Evolutionary conservation across 2,888 invertebrate species (phyloP).

Genomic region (Aleiodes leptofemur): DNA sequence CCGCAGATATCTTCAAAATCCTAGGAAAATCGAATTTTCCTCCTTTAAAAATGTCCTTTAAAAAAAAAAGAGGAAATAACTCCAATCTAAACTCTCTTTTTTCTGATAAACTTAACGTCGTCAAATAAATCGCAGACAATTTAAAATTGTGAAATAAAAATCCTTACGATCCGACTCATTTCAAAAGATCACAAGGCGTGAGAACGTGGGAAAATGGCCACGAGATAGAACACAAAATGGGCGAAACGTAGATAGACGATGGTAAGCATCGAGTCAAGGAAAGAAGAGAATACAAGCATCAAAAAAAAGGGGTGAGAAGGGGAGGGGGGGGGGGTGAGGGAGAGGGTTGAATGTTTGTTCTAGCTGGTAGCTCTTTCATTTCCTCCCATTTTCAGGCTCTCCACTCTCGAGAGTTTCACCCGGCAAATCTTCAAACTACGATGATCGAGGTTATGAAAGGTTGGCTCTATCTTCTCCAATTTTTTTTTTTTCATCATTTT

Average conservation of each 20-base stretch:
- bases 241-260: slow-evolving; percentile 21
- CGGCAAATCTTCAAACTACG: slow-evolving; percentile 44
- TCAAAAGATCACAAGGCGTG: slow-evolving; percentile 12
- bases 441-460: slow-evolving; percentile 55
- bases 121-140: too few relatives aligned
- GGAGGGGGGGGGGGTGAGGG: neutral
- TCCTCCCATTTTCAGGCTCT: slow-evolving; percentile 31
- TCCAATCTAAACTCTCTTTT: too few relatives aligned
- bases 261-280: neutral
- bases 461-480: slow-evolving; percentile 38
- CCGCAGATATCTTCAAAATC: too few relatives aligned
- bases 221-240: slow-evolving; percentile 27
- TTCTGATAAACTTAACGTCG: too few relatives aligned
- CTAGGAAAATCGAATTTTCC: too few relatives aligned
- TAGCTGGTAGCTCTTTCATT: slow-evolving; percentile 36
- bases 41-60: too few relatives aligned
- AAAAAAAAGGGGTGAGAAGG: neutral
- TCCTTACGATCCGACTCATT: slow-evolving; percentile 15
- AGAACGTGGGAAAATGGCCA: slow-evolving; percentile 24
- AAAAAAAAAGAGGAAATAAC: too few relatives aligned
- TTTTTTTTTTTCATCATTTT: neutral
- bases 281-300: slow-evolving; percentile 8
- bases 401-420: slow-evolving; percentile 35
- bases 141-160: neutral
- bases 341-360: slow-evolving; percentile 29